Evolutionary conservation across 2,797 vertebrate genomes (phyloP).

Genomic region (Carduelis carduelis): DNA sequence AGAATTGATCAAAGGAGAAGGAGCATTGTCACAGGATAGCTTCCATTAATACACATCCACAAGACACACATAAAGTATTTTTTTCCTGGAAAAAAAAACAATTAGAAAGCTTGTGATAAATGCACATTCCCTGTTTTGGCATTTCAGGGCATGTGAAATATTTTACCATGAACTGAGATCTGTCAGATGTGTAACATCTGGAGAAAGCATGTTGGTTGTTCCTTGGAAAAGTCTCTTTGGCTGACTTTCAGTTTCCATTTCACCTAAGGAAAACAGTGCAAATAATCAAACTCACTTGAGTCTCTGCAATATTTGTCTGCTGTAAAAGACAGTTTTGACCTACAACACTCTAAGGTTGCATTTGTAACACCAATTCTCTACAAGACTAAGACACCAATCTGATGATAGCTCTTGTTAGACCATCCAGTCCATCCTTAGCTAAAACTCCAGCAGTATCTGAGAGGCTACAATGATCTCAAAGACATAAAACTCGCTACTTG

Average conservation of each 20-base stretch:
- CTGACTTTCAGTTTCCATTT: slow-evolving; percentile 96
- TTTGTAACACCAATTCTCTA: not conserved
- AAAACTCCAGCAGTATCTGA: not conserved
- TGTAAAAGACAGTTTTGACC: not conserved
- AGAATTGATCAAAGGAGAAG: not conserved
- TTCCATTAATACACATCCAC: not conserved
- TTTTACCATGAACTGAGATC: slow-evolving; percentile 90
- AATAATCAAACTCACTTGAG: slow-evolving; percentile 33
- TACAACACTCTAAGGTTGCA: not conserved
- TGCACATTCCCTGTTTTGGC: not conserved
- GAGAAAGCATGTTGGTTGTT: slow-evolving; percentile 90
- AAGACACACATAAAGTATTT: not conserved
- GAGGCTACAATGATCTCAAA: not conserved
- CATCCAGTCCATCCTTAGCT: not conserved
- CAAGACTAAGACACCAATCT: not conserved
- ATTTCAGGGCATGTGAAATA: not conserved
- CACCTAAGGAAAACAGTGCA: slow-evolving; percentile 76
- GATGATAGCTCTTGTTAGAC: not conserved
- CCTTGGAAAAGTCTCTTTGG: slow-evolving; percentile 98
- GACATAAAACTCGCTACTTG: not conserved
- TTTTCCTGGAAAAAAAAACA: not conserved
- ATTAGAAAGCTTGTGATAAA: not conserved
- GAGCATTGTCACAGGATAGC: not conserved
- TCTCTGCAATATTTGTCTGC: not conserved
- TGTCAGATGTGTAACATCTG: slow-evolving; percentile 84